Percentiles rank a stretch among this genome's conserved stretches.
These are phyloP conservation scores for Apostichopus parvimensis DNA, from an alignment of 35 echinoderm and acorn worm species.

Conservation along the genomic window DNA sequence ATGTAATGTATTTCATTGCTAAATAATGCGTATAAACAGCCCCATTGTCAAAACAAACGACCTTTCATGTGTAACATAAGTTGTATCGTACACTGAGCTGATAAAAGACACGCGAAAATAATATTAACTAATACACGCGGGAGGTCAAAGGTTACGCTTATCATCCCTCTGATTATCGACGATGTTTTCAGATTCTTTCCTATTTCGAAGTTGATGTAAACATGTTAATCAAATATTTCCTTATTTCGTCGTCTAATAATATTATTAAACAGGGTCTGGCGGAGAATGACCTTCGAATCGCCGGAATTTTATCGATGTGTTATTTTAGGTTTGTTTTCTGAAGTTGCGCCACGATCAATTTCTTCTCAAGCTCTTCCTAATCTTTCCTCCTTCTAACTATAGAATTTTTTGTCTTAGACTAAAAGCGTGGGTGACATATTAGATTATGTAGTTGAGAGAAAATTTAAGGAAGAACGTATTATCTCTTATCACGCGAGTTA, in stretches of 20 bases:
- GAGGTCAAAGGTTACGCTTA: too few species aligned
- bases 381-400: background rate
- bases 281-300: background rate
- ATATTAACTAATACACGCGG: too few species aligned
- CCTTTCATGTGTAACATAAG: too few species aligned
- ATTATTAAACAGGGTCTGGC: background rate
- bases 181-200: too few species aligned
- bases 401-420: background rate
- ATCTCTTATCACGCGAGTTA: background rate
- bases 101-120: too few species aligned
- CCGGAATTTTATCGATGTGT: background rate
- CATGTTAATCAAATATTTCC: conserved; percentile 1
- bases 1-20: too few species aligned
- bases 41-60: too few species aligned
- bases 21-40: too few species aligned
- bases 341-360: background rate
- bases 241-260: background rate
- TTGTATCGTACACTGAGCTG: too few species aligned
- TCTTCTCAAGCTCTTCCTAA: background rate
- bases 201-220: background rate
- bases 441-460: background rate
- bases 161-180: too few species aligned
- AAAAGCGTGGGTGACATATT: conserved; percentile 2
- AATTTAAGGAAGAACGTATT: background rate
- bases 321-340: background rate